Conservation (phyloP, 2,113 vertebrate genomes). For the Sander vitreus region DNA sequence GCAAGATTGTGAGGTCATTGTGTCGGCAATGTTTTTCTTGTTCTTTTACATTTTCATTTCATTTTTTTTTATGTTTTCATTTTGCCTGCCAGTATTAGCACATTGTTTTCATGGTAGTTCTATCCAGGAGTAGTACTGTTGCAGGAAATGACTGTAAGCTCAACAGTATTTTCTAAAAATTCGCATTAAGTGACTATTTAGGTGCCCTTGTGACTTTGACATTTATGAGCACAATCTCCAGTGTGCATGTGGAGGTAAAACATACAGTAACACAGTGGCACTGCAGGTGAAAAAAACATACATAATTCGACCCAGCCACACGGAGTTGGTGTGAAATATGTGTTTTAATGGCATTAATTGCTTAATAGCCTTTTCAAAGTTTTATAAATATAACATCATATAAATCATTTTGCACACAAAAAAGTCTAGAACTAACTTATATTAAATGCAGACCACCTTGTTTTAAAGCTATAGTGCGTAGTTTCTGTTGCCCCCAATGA, state of each 20-base stretch:
- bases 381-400: not conserved
- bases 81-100: not conserved
- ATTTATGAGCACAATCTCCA: not conserved
- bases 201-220: not conserved
- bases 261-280: not conserved
- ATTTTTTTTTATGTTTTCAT: no score
- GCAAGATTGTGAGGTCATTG: not conserved
- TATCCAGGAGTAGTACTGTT: not conserved
- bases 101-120: not conserved
- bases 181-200: not conserved
- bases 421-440: not conserved
- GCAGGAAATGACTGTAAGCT: not conserved
- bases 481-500: no score
- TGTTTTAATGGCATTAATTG: slow-evolving; percentile 22
- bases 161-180: not conserved
- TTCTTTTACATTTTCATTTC: no score
- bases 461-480: not conserved
- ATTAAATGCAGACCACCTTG: slow-evolving; percentile 2
- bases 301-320: not conserved
- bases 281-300: slow-evolving; percentile 24
- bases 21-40: not conserved
- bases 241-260: not conserved
- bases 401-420: slow-evolving; percentile 13
- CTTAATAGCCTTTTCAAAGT: not conserved
- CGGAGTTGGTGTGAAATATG: not conserved